Conservation (phyloP, 2,113 vertebrate genomes). For the Sander lucioperca region DNA sequence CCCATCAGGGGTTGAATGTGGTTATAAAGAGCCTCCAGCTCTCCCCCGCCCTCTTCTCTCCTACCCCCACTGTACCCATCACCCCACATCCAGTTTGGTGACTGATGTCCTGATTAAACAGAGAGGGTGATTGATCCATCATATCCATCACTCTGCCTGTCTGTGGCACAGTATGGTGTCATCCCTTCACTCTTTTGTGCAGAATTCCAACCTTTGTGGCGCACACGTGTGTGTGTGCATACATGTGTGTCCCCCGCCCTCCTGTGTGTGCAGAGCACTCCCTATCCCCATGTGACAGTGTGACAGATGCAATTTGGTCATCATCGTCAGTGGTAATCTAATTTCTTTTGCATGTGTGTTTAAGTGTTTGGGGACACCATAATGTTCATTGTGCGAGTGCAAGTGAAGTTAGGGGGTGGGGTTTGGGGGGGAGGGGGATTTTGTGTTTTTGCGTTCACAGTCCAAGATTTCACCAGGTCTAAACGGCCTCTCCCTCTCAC, state of each 20-base stretch:
- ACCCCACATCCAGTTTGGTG: conserved; percentile 48
- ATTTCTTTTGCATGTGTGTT: conserved; percentile 59
- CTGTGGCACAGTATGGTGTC: conserved; percentile 73
- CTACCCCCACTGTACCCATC: conserved; percentile 24
- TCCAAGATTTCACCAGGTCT: conserved; percentile 48
- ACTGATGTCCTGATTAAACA: conserved; percentile 78
- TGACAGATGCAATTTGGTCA: conserved; percentile 64
- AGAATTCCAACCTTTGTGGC: conserved; percentile 49
- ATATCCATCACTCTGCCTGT: conserved; percentile 82
- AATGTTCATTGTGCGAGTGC: conserved; percentile 41
- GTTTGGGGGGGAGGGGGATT: conserved; percentile 6
- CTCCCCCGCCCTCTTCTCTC: conserved; percentile 8
- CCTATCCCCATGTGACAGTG: conserved; percentile 23
- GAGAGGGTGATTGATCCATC: conserved; percentile 79
- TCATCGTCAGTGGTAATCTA: conserved; percentile 50
- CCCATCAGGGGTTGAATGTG: conserved; percentile 52
- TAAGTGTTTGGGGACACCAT: conserved; percentile 46
- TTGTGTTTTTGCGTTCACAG: conserved; percentile 45
- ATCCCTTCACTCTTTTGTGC: conserved; percentile 59
- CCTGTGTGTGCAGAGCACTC: neutral
- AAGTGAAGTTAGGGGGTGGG: conserved; percentile 2
- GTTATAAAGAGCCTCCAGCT: conserved; percentile 39
- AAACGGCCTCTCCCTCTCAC: conserved; percentile 40
- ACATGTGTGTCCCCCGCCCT: neutral
- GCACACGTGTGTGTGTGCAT: conserved; percentile 45